phyloP scores from a whole-genome alignment of 1,140 invertebrate genomes.

The Tenebrio molitor region DNA sequence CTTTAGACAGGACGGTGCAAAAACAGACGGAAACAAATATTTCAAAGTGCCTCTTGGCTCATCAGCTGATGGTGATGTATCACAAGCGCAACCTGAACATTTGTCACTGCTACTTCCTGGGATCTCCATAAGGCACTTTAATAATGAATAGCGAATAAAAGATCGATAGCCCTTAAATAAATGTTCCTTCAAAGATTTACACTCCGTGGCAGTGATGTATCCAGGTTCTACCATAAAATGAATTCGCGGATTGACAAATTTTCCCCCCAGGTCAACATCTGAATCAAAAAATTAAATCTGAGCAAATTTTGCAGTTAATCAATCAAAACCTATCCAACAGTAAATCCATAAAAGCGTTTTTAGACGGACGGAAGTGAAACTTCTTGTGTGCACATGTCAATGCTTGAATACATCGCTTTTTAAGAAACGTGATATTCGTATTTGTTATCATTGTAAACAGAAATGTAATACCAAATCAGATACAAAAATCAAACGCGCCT shows the following conservation, averaged over 20 bases:
- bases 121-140: conserved; percentile 36
- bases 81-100: conserved; percentile 30
- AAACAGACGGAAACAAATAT: conserved; percentile 6
- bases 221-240: not conserved
- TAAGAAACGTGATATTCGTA: too few relatives aligned
- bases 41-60: not conserved
- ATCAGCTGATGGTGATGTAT: conserved; percentile 39
- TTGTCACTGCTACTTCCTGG: conserved; percentile 32
- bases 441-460: too few relatives aligned
- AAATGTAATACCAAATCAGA: too few relatives aligned
- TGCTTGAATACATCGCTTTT: too few relatives aligned
- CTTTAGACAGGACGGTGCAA: not conserved
- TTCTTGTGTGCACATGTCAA: too few relatives aligned
- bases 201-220: conserved; percentile 6
- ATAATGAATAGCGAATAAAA: conserved; percentile 35
- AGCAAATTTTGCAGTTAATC: too few relatives aligned
- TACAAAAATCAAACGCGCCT: too few relatives aligned
- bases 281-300: too few relatives aligned
- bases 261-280: too few relatives aligned
- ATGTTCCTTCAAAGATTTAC: conserved; percentile 15
- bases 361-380: too few relatives aligned
- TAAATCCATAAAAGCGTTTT: too few relatives aligned
- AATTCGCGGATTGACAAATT: not conserved
- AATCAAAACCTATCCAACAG: too few relatives aligned
- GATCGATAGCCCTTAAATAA: conserved; percentile 20